Evolutionary conservation across 2,113 vertebrate species (phyloP).

Genomic region (Hystrix cristata): DNA sequence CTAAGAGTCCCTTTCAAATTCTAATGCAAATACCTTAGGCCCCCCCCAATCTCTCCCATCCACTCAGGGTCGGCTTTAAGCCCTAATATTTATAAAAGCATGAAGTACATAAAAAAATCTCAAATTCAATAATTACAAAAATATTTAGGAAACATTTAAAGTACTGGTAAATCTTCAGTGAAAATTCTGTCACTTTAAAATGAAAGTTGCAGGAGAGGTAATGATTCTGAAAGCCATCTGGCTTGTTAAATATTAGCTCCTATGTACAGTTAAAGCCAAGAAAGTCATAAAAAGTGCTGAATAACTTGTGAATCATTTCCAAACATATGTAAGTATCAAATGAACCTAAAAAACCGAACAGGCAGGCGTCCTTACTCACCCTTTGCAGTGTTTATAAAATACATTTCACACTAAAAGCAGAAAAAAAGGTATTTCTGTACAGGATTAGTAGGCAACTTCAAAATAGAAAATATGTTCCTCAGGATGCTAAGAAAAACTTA

Average conservation of each 20-base stretch:
- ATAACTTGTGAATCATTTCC: constrained; percentile 64
- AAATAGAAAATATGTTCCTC: constrained; percentile 40
- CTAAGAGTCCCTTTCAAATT: constrained; percentile 14
- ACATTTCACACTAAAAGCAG: constrained; percentile 26
- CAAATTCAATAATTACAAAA: constrained; percentile 9
- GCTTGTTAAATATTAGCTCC: constrained; percentile 72
- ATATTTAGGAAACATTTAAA: constrained; percentile 52
- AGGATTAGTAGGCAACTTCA: constrained; percentile 29
- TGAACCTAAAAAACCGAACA: constrained; percentile 39
- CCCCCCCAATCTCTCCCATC: background rate
- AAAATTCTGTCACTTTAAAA: constrained; percentile 67
- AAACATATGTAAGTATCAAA: constrained; percentile 37
- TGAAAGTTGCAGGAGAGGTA: constrained; percentile 38
- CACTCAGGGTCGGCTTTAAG: constrained; percentile 27
- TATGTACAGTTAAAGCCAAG: constrained; percentile 2
- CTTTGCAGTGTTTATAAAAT: constrained; percentile 48
- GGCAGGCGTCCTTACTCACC: background rate
- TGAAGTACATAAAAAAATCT: constrained; percentile 5
- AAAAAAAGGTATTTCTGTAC: background rate
- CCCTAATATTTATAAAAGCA: constrained; percentile 3
- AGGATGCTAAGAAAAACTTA: constrained; percentile 15
- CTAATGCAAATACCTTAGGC: constrained; percentile 1
- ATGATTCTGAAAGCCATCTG: constrained; percentile 68
- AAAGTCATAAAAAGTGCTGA: constrained; percentile 59
- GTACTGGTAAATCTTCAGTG: constrained; percentile 21